Conservation (phyloP, 2,888 invertebrate genomes). For the Tridacna crocea region DNA sequence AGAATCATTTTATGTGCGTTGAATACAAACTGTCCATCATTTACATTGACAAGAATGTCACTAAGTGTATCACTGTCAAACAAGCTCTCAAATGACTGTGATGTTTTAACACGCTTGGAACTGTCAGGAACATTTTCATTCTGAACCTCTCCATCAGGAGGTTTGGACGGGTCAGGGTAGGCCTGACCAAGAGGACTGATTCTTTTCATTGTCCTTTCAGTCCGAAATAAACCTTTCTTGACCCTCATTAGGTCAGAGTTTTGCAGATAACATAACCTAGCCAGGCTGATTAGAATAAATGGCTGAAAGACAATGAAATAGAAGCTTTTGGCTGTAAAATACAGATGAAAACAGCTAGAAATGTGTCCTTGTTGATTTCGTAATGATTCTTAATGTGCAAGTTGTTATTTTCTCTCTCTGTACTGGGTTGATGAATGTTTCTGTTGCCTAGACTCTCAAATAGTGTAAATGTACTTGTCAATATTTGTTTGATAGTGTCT, state of each 20-base stretch:
- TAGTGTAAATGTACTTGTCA: conserved; percentile 21
- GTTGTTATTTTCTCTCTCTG: conserved; percentile 20
- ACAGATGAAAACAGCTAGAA: not conserved
- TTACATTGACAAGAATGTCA: conserved; percentile 76
- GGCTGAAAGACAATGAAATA: not conserved
- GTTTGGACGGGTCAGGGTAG: conserved; percentile 76
- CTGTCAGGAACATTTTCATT: conserved; percentile 63
- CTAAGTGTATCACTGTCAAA: conserved; percentile 78
- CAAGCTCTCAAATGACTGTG: conserved; percentile 77
- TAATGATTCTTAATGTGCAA: conserved; percentile 23
- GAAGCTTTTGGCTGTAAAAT: not conserved
- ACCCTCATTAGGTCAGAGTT: conserved; percentile 60
- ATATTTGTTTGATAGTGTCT: conserved; percentile 23
- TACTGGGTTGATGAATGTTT: conserved; percentile 14
- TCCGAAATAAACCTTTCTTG: conserved; percentile 58
- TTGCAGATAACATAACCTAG: conserved; percentile 21
- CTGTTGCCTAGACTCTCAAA: conserved; percentile 8
- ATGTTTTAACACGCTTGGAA: conserved; percentile 77
- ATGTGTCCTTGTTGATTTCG: not conserved
- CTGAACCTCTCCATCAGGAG: conserved; percentile 68
- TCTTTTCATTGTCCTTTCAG: conserved; percentile 72
- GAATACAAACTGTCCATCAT: conserved; percentile 75
- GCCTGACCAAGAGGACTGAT: conserved; percentile 72
- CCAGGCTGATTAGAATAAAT: conserved; percentile 12
- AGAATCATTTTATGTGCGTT: conserved; percentile 79